Evolutionary conservation across 2,888 invertebrate species (phyloP), one percentile per base, ranked within the genome.

Genomic region (Drosophila percnosoma): DNA sequence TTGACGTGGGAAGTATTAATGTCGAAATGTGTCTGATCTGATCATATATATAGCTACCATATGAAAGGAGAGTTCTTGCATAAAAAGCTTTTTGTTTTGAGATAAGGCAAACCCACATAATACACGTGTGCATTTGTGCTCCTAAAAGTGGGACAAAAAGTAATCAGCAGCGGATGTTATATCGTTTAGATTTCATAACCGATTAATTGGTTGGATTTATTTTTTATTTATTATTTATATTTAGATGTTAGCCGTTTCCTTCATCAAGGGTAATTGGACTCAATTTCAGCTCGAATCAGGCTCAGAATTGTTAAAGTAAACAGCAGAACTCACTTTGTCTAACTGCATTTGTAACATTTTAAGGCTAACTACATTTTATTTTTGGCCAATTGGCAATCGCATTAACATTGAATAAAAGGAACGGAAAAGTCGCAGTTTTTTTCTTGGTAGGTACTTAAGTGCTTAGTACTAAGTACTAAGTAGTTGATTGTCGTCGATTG

Each of bases 401-500:
- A 24, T 45, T 21, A 15, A 21, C 13, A 27, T 10, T 18, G 27
- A 2, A 18, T 18, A 27, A 49, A 49, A 18, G 49, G 27, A 45
- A 24, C 15, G 15, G 5, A 27, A 49, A 49, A 27, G 49, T 49
- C 10, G 5, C 8, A 27, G 49, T 49, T 10, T 27, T 21, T 18
- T 21, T 31, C 5, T 53, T 27, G 24, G 4, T 27, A 27, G n/a
- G 38, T 29, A 11, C 29, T 49, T 59, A 38, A 48, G 68, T 62
- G 38, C 49, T 52, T 59, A 59, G 57, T 31, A 42, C 31, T 57
- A 57, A 57, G 40, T 42, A 42, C 42, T 38, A 52, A 61, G 61
- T 48, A 36, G 40, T 42, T 42, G 42, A 57, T 52, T 62, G 69
- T 48, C 48, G 40, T 55, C 58, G 33, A 83, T 67, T 70, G 85